Evolutionary conservation across 1,140 invertebrate genomes (phyloP).

Genomic region (Papilio polytes): DNA sequence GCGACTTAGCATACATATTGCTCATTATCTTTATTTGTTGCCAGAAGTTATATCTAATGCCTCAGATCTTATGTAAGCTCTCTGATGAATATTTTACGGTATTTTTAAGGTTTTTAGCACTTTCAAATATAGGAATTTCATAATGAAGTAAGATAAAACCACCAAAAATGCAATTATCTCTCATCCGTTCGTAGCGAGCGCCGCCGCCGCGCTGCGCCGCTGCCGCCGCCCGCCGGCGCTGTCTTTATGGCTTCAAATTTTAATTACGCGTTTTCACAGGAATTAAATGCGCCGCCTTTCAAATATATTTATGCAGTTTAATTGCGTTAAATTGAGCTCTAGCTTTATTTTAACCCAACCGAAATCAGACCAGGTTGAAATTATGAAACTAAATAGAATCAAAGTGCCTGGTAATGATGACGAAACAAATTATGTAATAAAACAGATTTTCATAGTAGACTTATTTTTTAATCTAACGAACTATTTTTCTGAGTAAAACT

Average conservation of each 20-base stretch:
- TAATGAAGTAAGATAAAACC: neutral
- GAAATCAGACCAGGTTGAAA: neutral
- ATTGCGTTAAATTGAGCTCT: neutral
- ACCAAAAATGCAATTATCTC: slow-evolving; percentile 22
- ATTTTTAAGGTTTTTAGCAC: neutral
- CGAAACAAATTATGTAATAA: neutral
- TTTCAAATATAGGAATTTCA: neutral
- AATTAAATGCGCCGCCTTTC: neutral
- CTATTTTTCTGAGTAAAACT: no score
- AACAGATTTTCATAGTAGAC: neutral
- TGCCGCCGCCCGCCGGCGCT: neutral
- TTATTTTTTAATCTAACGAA: no score
- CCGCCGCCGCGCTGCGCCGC: neutral
- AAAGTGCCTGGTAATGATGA: neutral
- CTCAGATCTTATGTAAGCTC: neutral
- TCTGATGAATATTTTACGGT: neutral
- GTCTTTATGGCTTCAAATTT: slow-evolving; percentile 14
- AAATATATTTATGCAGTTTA: slow-evolving; percentile 2
- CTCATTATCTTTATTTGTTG: slow-evolving; percentile 13
- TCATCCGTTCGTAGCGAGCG: neutral
- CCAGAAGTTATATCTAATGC: neutral
- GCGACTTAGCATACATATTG: slow-evolving; percentile 4
- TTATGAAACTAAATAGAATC: neutral
- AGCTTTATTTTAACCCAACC: neutral
- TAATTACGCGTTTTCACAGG: slow-evolving; percentile 10